Evolutionary conservation across 2,113 vertebrate genomes (phyloP).

Genomic region (Xenotilapia leptura): DNA sequence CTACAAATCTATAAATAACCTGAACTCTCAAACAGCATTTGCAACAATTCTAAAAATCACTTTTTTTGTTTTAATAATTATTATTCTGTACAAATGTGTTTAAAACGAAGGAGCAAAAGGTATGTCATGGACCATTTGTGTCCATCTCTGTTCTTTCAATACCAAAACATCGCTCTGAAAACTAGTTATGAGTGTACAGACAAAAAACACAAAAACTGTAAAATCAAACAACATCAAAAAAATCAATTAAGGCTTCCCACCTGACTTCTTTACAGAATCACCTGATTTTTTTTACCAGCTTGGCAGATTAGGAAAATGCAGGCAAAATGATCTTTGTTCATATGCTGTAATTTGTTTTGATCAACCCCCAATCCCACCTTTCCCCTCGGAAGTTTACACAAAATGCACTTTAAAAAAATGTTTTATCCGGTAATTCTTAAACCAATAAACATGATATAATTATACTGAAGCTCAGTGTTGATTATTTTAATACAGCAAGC

Average conservation of each 20-base stretch:
- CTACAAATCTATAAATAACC: neutral
- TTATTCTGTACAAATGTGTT: neutral
- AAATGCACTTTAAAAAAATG: accelerated
- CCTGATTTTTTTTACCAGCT: neutral
- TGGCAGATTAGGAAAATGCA: neutral
- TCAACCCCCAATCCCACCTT: neutral
- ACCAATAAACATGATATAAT: neutral
- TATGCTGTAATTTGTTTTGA: neutral
- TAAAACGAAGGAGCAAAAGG: neutral
- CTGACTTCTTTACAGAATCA: neutral
- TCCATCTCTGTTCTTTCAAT: neutral
- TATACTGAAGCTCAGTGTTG: neutral
- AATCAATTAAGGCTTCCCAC: neutral
- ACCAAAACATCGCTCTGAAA: neutral
- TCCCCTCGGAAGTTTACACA: neutral
- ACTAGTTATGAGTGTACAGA: neutral
- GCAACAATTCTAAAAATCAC: neutral
- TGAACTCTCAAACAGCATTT: neutral
- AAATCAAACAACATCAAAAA: neutral
- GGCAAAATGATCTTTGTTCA: neutral
- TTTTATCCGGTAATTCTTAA: neutral
- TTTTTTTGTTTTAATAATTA: neutral
- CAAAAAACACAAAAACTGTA: neutral
- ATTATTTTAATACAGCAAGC: neutral
- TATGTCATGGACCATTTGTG: neutral